Evolutionary conservation across 1,140 invertebrate species (phyloP), one percentile per base, ranked within the genome.

Genomic region (Papilio glaucus): DNA sequence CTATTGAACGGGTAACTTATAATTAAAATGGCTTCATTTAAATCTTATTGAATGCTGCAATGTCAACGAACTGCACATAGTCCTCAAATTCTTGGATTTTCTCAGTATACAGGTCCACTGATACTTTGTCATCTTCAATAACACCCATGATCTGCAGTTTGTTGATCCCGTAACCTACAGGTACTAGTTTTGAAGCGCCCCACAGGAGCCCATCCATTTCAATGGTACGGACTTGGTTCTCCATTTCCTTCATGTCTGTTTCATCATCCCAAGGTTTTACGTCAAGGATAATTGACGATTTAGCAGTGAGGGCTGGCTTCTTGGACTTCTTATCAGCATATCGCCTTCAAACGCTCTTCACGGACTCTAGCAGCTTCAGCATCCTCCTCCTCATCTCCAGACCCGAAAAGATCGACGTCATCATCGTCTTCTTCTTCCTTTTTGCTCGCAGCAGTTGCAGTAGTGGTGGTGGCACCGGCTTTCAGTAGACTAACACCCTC

Each of bases 261-360:
- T 98, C 97, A 94, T 99, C 98, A 93, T 99, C 98, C 98, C 98
- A 99, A 15, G 98, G 98, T 92, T 99, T 99, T 2, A 99, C 97
- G 93, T 99, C 98, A 38, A 99, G 93, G 75, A 99, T 95, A 71
- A 99, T 97, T 77, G 96, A 98, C 38, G 98, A 99, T 89, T 99
- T 99, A 68, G 98, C 98, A 93, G 99, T 97, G 6, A 98, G 89
- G 71, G 95, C 96, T 60, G 98, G 96, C 93, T 98, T 99, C 93
- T 98, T 98, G 0, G 98, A 96, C 93, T 99, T 99, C 90, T 98
- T 99, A 37, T 96, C 98, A 72, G 95, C 94, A 88, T 99, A 99
- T n/a, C n/a, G 97, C 98, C 82, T 97, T 96, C 57, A 99, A 89
- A 85, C 98, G 95, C 89, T 98, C 96, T 89, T 98, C 96, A 85